phyloP scores from a whole-genome alignment of 2,113 vertebrate species.

The Ammodytes marinus region DNA sequence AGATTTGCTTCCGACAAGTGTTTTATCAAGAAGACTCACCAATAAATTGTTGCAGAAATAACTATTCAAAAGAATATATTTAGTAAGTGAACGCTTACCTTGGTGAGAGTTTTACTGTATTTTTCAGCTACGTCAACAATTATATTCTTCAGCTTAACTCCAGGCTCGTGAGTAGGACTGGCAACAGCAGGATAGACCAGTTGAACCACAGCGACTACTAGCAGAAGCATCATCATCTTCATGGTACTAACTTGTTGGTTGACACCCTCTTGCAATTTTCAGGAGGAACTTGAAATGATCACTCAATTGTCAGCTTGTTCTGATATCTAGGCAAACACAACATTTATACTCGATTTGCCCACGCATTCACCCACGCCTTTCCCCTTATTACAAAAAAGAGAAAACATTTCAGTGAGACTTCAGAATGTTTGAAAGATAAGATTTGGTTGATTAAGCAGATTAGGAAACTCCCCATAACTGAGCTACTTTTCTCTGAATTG shows the following conservation, averaged over 20 bases:
- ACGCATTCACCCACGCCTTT: conserved; percentile 14
- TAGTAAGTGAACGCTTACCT: conserved; percentile 39
- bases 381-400: neutral
- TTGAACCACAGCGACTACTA: conserved; percentile 14
- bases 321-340: neutral
- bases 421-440: conserved; percentile 31
- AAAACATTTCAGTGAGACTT: neutral
- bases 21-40: neutral
- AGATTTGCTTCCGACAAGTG: neutral
- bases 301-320: conserved; percentile 16
- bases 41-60: neutral
- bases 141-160: rapidly evolving
- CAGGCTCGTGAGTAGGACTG: rapidly evolving
- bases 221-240: conserved; percentile 35
- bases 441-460: conserved; percentile 61
- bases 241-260: neutral
- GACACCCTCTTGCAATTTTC: neutral
- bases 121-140: rapidly evolving
- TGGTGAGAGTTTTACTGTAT: rapidly evolving
- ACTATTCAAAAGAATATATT: neutral
- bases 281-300: conserved; percentile 7
- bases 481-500: conserved; percentile 41
- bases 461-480: conserved; percentile 16
- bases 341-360: conserved; percentile 57
- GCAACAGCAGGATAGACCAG: neutral